Conservation (phyloP, 1,140 invertebrate species). For the Halesus radiatus region DNA sequence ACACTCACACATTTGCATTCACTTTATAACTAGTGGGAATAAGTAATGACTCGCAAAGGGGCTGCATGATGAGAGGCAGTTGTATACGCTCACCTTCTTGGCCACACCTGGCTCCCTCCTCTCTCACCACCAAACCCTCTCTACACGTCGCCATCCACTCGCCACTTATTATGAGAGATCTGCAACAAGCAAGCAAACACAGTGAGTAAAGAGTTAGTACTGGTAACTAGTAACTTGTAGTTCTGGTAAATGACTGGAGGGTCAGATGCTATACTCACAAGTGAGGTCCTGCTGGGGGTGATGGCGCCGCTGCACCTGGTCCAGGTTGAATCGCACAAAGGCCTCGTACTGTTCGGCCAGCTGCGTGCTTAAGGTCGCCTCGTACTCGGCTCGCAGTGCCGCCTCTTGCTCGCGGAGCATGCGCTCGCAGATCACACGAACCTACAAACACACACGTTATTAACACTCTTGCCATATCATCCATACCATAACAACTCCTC, state of each 20-base stretch:
- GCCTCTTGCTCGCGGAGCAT: conserved; percentile 94
- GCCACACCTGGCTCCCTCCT: neutral
- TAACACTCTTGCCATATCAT: too few relatives aligned
- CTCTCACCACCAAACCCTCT: too few relatives aligned
- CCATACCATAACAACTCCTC: too few relatives aligned
- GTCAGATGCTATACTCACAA: conserved; percentile 46
- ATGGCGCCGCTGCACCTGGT: conserved; percentile 94
- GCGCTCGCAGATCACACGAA: conserved; percentile 94
- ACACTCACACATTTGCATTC: conserved; percentile 42
- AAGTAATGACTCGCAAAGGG: conserved; percentile 39
- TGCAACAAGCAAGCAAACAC: conserved; percentile 14
- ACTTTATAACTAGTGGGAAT: conserved; percentile 41
- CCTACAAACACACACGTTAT: conserved; percentile 70
- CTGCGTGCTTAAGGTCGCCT: conserved; percentile 90
- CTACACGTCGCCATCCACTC: conserved; percentile 5
- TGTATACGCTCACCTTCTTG: neutral
- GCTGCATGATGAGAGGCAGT: conserved; percentile 22
- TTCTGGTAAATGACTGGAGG: too few relatives aligned
- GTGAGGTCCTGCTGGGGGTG: conserved; percentile 71
- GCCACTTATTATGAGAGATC: conserved; percentile 54
- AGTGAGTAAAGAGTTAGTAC: neutral
- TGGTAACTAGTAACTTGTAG: neutral
- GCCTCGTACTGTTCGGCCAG: conserved; percentile 97
- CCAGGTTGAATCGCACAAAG: conserved; percentile 97
- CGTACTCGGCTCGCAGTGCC: conserved; percentile 93